Conservation (phyloP, 1,140 invertebrate species). For the Neomicropteryx cornuta region DNA sequence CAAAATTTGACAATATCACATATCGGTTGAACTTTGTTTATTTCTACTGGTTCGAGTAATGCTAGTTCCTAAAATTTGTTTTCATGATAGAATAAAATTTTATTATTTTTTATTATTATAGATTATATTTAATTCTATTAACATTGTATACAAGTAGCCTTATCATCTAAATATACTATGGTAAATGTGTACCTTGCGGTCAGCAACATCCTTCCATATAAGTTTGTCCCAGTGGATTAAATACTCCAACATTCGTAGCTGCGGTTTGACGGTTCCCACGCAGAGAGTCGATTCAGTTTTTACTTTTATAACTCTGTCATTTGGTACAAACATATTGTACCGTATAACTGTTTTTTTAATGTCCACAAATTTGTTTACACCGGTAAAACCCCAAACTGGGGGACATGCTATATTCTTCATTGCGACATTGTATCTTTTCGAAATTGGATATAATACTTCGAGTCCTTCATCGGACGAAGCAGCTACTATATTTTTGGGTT, state of each 20-base stretch:
- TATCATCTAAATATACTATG: no score
- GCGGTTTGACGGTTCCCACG: slow-evolving; percentile 29
- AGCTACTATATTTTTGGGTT: slow-evolving; percentile 33
- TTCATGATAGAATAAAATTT: no score
- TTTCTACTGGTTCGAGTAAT: no score
- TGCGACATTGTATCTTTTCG: slow-evolving; percentile 29
- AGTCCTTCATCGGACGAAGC: slow-evolving; percentile 37
- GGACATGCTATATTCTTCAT: slow-evolving; percentile 36
- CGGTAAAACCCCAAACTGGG: slow-evolving; percentile 43
- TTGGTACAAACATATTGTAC: slow-evolving; percentile 31
- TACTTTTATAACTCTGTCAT: slow-evolving; percentile 26
- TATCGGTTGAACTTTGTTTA: no score
- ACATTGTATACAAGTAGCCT: no score
- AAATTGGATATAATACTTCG: slow-evolving; percentile 21
- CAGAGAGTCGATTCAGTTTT: slow-evolving; percentile 28
- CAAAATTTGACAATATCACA: no score
- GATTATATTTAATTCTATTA: no score
- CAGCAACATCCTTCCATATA: slow-evolving; percentile 23
- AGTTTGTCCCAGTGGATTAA: slow-evolving; percentile 26
- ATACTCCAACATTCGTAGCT: slow-evolving; percentile 36
- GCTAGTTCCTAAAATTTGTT: no score
- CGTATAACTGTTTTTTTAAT: slow-evolving; percentile 32
- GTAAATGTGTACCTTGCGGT: slow-evolving; percentile 20
- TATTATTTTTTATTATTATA: no score
- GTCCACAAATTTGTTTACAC: slow-evolving; percentile 38